Conservation (phyloP, 2,888 invertebrate species). For the Lepidocyrtinus sp. region DNA sequence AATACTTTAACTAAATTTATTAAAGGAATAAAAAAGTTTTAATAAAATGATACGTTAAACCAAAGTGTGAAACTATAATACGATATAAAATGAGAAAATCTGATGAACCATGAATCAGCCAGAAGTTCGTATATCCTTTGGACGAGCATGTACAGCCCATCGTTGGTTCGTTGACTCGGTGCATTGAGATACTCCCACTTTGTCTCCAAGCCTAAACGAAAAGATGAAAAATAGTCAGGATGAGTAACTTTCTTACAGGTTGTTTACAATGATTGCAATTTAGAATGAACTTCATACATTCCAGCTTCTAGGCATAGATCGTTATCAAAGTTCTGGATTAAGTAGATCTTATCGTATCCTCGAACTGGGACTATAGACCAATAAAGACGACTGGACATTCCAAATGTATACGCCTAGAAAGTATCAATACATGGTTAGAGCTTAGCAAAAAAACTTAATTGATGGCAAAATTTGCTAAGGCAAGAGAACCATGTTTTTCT, state of each 20-base stretch:
- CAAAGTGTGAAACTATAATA: too few relatives aligned
- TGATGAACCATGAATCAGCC: too few relatives aligned
- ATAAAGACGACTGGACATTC: constrained; percentile 36
- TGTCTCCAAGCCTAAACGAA: constrained; percentile 30
- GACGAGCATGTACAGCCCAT: constrained; percentile 45
- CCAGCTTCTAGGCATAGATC: constrained; percentile 39
- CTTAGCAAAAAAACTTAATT: background rate
- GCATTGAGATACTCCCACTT: constrained; percentile 23
- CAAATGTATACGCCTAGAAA: constrained; percentile 40
- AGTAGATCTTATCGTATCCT: constrained; percentile 37
- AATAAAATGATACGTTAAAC: too few relatives aligned
- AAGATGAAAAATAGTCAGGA: background rate
- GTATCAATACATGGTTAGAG: background rate
- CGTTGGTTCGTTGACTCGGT: constrained; percentile 30
- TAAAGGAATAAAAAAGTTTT: too few relatives aligned
- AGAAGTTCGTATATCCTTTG: too few relatives aligned
- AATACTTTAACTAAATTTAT: too few relatives aligned
- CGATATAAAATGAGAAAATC: too few relatives aligned
- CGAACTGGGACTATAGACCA: constrained; percentile 43
- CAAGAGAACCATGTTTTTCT: background rate
- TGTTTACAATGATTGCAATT: background rate
- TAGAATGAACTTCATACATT: constrained; percentile 22
- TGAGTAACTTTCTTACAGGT: background rate
- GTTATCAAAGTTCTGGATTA: constrained; percentile 37
- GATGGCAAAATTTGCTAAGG: background rate